phyloP scores from a whole-genome alignment of 2,888 invertebrate species.

The Eupsilia transversa region DNA sequence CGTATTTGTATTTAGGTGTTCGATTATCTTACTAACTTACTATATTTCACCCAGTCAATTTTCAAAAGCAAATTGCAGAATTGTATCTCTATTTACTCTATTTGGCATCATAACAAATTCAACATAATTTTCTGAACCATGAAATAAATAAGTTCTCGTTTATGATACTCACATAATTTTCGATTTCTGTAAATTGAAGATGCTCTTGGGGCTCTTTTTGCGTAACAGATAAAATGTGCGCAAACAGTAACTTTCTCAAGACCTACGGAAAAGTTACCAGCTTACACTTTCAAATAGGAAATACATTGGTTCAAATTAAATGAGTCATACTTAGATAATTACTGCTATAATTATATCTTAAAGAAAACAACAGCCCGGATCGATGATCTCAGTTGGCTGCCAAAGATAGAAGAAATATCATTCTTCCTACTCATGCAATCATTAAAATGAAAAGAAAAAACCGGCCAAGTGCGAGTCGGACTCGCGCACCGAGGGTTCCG shows the following conservation, averaged over 20 bases:
- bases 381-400: neutral
- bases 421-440: neutral
- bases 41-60: neutral
- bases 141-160: slow-evolving; percentile 23
- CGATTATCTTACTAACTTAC: too few species aligned
- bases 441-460: too few species aligned
- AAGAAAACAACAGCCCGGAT: neutral
- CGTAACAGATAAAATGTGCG: slow-evolving; percentile 39
- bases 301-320: neutral
- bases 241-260: slow-evolving; percentile 30
- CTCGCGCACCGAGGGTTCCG: too few species aligned
- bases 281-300: slow-evolving; percentile 20
- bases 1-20: too few species aligned
- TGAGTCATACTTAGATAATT: neutral
- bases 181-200: slow-evolving; percentile 43
- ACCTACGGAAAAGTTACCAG: slow-evolving; percentile 1
- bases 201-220: slow-evolving; percentile 15
- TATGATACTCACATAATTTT: slow-evolving; percentile 39
- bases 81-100: neutral
- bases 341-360: neutral
- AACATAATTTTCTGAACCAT: slow-evolving; percentile 19
- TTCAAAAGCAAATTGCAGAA: neutral
- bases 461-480: too few species aligned
- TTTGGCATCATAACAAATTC: slow-evolving; percentile 4
- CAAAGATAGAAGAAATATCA: neutral